Percentiles rank a stretch among this genome's conserved stretches.
Evolutionary conservation across 2,797 vertebrate species (phyloP).

Genomic region (Masticophis lateralis): DNA sequence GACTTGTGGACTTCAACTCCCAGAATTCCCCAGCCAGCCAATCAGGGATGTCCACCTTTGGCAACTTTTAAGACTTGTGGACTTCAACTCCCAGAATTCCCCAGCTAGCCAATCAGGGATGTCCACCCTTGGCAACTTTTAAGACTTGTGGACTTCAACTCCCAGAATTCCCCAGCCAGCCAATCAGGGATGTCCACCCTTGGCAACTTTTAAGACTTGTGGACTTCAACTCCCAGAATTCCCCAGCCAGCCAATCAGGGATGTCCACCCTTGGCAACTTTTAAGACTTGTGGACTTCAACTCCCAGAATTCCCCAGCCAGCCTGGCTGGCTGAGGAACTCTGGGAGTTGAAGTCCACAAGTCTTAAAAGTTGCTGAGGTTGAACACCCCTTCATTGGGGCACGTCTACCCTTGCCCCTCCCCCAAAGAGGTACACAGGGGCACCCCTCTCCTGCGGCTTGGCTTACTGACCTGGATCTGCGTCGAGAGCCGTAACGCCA

Average conservation of each 20-base stretch:
- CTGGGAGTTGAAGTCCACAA: neutral
- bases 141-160: too few relatives aligned
- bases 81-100: too few relatives aligned
- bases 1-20: too few relatives aligned
- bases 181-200: too few relatives aligned
- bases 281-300: neutral
- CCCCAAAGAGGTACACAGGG: too few relatives aligned
- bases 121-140: neutral
- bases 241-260: too few relatives aligned
- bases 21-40: too few relatives aligned
- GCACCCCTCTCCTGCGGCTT: neutral
- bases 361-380: neutral
- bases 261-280: neutral
- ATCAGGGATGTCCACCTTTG: too few relatives aligned
- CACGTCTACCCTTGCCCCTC: too few relatives aligned
- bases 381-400: neutral
- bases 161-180: too few relatives aligned
- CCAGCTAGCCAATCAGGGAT: too few relatives aligned
- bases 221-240: too few relatives aligned
- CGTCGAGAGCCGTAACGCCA: conserved; percentile 76
- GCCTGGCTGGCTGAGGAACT: neutral
- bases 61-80: neutral
- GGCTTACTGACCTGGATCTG: conserved; percentile 75
- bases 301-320: neutral
- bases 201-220: neutral